Conservation (phyloP, 2,888 invertebrate species). For the Protophormia terraenovae region DNA sequence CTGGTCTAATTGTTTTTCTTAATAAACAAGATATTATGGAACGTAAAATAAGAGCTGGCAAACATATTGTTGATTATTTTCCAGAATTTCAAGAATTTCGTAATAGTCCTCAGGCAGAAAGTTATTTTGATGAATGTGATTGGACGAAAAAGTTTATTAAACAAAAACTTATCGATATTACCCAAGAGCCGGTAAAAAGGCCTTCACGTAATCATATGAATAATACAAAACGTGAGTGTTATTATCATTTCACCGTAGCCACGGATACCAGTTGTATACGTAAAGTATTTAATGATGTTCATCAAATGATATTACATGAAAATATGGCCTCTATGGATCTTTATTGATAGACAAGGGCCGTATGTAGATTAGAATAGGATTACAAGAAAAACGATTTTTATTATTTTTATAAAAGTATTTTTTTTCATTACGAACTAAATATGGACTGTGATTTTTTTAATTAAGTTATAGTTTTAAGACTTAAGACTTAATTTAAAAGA, state of each 20-base stretch:
- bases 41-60: constrained; percentile 87
- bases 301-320: constrained; percentile 84
- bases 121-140: constrained; percentile 85
- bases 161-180: constrained; percentile 85
- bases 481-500: background rate
- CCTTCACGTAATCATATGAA: constrained; percentile 78
- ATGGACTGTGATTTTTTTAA: constrained; percentile 54
- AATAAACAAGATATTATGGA: constrained; percentile 85
- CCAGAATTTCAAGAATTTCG: constrained; percentile 85
- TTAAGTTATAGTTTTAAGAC: constrained; percentile 41
- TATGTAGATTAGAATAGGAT: background rate
- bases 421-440: constrained; percentile 1
- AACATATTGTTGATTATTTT: constrained; percentile 85
- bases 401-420: background rate
- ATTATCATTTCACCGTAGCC: constrained; percentile 89
- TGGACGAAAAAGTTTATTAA: constrained; percentile 86
- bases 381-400: background rate
- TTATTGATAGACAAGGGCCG: constrained; percentile 68
- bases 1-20: constrained; percentile 90
- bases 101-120: constrained; percentile 81
- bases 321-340: constrained; percentile 82
- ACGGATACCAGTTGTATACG: constrained; percentile 89
- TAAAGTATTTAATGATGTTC: constrained; percentile 88
- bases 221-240: constrained; percentile 83
- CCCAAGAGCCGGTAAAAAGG: constrained; percentile 82